A percentile compares a stretch with the other conserved stretches of the same genome.
Evolutionary conservation across 1,140 invertebrate genomes (phyloP).

Genomic region (Anadara kagoshimensis): DNA sequence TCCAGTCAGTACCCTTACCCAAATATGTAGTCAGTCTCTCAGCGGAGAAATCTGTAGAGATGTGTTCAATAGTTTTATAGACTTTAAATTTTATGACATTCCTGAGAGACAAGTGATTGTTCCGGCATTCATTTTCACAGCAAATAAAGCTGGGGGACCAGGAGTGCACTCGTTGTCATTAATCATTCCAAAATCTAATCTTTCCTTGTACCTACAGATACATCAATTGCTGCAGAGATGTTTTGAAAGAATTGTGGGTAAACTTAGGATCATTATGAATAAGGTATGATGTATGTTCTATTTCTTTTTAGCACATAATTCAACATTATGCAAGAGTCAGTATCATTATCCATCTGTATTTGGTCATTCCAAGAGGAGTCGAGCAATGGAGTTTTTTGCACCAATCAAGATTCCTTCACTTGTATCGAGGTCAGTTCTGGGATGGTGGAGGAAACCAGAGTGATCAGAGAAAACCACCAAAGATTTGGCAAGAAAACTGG

Average conservation of each 20-base stretch:
- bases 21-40: slow-evolving; percentile 59
- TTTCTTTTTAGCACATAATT: too few relatives aligned
- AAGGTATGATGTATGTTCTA: slow-evolving; percentile 45
- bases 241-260: slow-evolving; percentile 57
- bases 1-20: slow-evolving; percentile 39
- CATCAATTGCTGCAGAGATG: slow-evolving; percentile 52
- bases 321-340: too few relatives aligned
- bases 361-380: too few relatives aligned
- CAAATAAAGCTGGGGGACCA: slow-evolving; percentile 43
- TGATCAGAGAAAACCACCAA: too few relatives aligned
- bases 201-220: slow-evolving; percentile 50
- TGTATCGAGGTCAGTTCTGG: too few relatives aligned
- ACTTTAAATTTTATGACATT: slow-evolving; percentile 61
- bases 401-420: too few relatives aligned
- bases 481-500: too few relatives aligned
- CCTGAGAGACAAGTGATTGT: slow-evolving; percentile 55
- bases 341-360: too few relatives aligned
- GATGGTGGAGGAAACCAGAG: too few relatives aligned
- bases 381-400: too few relatives aligned
- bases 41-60: slow-evolving; percentile 65
- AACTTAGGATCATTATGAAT: slow-evolving; percentile 56
- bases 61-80: slow-evolving; percentile 48
- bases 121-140: slow-evolving; percentile 63
- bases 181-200: slow-evolving; percentile 55
- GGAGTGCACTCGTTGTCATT: slow-evolving; percentile 60